Evolutionary conservation across 2,113 vertebrate species (phyloP).

Genomic region (Microcebus ravelobensis): DNA sequence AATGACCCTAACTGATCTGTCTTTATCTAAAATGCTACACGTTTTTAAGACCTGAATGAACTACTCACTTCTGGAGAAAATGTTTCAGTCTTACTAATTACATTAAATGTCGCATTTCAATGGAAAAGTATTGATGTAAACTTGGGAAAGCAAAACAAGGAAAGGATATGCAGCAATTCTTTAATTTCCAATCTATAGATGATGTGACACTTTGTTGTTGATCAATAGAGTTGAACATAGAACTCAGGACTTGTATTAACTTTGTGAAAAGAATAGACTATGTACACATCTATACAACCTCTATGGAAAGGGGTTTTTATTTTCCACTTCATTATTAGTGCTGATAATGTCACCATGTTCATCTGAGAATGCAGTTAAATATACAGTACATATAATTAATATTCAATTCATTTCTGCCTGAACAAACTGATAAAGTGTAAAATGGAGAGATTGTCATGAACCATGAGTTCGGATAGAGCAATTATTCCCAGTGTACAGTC

Average conservation of each 20-base stretch:
- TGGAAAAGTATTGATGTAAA: neutral
- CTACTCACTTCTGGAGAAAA: neutral
- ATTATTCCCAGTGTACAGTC: neutral
- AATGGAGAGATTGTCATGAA: neutral
- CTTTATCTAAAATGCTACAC: neutral
- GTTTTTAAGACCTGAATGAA: neutral
- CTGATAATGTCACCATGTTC: neutral
- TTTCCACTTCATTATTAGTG: neutral
- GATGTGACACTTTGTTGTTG: neutral
- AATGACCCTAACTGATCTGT: neutral
- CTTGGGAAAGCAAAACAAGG: neutral
- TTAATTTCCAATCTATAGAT: neutral
- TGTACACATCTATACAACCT: neutral
- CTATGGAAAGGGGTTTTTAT: neutral
- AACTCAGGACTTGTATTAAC: neutral
- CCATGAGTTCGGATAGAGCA: neutral
- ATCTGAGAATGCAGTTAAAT: neutral
- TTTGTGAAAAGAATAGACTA: neutral
- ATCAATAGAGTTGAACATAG: neutral
- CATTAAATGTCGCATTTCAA: neutral
- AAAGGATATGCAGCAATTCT: neutral
- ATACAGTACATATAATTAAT: neutral
- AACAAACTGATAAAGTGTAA: neutral
- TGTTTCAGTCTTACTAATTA: neutral
- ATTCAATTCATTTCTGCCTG: neutral